Evolutionary conservation across 2,797 vertebrate species (phyloP), one percentile per base, ranked within the genome.

Genomic region (Telmatherina bonti): DNA sequence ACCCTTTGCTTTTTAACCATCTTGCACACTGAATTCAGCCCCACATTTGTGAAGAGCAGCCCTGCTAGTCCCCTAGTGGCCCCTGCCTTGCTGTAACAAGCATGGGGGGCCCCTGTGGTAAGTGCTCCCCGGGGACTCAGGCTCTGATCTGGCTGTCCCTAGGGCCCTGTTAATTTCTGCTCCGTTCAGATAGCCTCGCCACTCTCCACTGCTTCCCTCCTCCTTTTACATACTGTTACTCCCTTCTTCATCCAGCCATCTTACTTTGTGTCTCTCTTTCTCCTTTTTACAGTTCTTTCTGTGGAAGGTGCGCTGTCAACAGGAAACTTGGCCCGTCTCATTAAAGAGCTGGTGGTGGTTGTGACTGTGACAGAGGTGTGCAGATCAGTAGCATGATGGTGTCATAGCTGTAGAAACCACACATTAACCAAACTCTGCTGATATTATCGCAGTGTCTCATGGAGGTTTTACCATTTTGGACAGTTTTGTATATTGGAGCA

Each of bases 91-190:
- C 88, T 91, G 84, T 92, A 92, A 94, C 91, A 93, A 93, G 92
- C 87, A 74, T 84, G 62, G 85, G 85, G 88, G 91, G 91, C 84
- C 87, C 90, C 88, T 87, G 83, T 89, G 89, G 90, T 93, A 93
- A 92, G 87, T 92, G 88, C 82, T 92, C 94, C 93, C 92, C 62
- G 29, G 94, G 93, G 93, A 94, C 86, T 75, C 81, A 41, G 70
- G 91, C 90, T 93, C 85, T 93, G 91, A 93, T 90, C 85, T 85
- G 88, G 87, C 68, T 76, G 62, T 94, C 91, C 91, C 92, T 24
- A 63, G 91, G 88, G 92, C 78, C 91, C 93, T 92, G 94, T 94
- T 95, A 93, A 94, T 94, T 94, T 91, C 90, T 91, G 91, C 92
- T 92, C 89, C 3, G 60, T 89, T 91, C 91, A 83, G 83, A 83